Base-by-base conservation (phyloP, 2,888 invertebrate species). In the Ophraella communa region DNA sequence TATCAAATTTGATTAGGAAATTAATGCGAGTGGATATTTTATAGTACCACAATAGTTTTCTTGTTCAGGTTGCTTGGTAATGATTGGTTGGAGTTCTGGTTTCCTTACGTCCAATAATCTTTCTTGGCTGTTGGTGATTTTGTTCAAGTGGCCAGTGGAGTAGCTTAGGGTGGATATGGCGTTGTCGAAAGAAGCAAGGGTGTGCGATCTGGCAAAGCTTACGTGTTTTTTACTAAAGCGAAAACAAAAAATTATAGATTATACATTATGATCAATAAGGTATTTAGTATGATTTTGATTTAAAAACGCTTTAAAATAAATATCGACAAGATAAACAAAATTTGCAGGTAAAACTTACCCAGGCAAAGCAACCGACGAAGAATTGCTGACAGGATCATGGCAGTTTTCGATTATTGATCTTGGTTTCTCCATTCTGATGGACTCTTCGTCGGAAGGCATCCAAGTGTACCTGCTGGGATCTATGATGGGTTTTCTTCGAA, bases 141-240 rank as follows among this genome's bases (percentile, higher is more conserved):
- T 76, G 66, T 79, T 80, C 45, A 79, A 73, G 58, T 79, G 78
- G 60, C 79, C 71, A 79, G 85, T 44, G 17, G 81, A 80, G 20
- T 80, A 78, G 66, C 78, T 79, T 56, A 82, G 71, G 4, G 80
- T 77, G 56, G 85, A 84, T 44, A 85, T 83, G 23, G 89, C 87
- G 78, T 91, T 91, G 74, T 94, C 93, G 77, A 94, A 93, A 4
- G 93, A 94, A 24, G 93, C 92, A 71, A 94, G 82, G 0, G 94
- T 94, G 79, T 94, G 93, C 3, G 94, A 94, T 62, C 94, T 87
- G 51, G 94, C 93, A 78, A 95, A 95, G 75, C 94, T 94, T 33
- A 95, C 95, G 80, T 95, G 95, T 80, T 95, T 95, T 69, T 91
- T 89, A 80, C 93, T 92, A 5, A 1, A 3, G 7, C n/a, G 20